Evolutionary conservation across 2,797 vertebrate genomes (phyloP).

Genomic region (Alcedo quadribrachys): DNA sequence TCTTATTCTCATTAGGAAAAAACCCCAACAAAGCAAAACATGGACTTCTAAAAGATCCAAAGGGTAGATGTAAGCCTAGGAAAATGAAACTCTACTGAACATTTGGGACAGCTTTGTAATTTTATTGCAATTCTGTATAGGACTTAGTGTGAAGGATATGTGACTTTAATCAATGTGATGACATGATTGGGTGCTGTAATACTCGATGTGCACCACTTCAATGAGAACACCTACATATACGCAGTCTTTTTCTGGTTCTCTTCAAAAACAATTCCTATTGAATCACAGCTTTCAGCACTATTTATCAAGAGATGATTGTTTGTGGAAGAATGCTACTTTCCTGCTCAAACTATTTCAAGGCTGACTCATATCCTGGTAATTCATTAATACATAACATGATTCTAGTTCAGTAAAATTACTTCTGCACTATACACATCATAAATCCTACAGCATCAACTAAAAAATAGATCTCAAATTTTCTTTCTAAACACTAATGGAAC

Average conservation of each 20-base stretch:
- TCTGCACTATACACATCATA: slow-evolving; percentile 27
- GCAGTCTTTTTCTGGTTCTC: not conserved
- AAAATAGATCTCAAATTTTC: slow-evolving; percentile 41
- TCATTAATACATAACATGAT: slow-evolving; percentile 60
- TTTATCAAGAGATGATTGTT: slow-evolving; percentile 63
- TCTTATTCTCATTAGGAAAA: not conserved
- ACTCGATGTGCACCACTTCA: not conserved
- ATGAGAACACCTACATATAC: not conserved
- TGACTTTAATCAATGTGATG: not conserved
- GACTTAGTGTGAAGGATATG: not conserved
- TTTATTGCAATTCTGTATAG: not conserved
- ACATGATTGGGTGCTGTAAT: not conserved
- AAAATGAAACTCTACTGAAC: not conserved
- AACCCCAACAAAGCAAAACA: not conserved
- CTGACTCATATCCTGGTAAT: slow-evolving; percentile 71
- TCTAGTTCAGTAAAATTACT: slow-evolving; percentile 22
- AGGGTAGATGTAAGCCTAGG: not conserved
- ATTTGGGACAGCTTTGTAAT: not conserved
- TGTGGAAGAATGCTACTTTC: slow-evolving; percentile 62
- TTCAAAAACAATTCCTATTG: slow-evolving; percentile 63
- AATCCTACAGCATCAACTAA: slow-evolving; percentile 36
- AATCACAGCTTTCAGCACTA: slow-evolving; percentile 51
- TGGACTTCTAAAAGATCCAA: not conserved
- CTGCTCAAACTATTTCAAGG: slow-evolving; percentile 53
- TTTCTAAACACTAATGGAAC: slow-evolving; percentile 44